These are phyloP conservation scores for Metacarcinus magister DNA, from an alignment of 2,888 invertebrate genomes.

Conservation along the genomic window DNA sequence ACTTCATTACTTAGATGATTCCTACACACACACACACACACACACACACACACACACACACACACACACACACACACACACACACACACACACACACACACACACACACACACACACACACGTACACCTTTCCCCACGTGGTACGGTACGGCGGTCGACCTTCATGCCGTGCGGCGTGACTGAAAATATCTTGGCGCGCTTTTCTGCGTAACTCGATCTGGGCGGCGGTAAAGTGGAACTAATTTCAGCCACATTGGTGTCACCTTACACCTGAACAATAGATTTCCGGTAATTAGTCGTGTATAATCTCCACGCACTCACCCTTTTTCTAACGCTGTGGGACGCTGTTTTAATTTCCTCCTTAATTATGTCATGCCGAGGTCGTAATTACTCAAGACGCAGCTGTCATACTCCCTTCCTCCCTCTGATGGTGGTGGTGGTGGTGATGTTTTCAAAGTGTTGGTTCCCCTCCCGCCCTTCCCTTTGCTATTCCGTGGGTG, in stretches of 20 bases:
- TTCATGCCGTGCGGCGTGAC: background rate
- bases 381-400: background rate
- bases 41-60: background rate
- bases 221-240: background rate
- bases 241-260: background rate
- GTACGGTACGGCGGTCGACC: too few relatives aligned
- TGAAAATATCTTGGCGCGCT: background rate
- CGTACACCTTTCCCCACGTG: too few relatives aligned
- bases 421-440: background rate
- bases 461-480: too few relatives aligned
- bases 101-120: background rate
- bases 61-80: background rate
- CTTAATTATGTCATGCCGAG: background rate
- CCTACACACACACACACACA: background rate
- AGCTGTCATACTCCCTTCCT: too few relatives aligned
- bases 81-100: constrained; percentile 26
- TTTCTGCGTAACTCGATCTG: background rate
- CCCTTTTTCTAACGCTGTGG: background rate
- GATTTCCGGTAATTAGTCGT: background rate
- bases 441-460: too few relatives aligned
- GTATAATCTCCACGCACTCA: background rate
- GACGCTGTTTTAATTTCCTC: background rate
- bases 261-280: constrained; percentile 26
- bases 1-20: background rate
- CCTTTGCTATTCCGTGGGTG: too few relatives aligned